Percentiles rank a stretch among this genome's conserved stretches.
These are phyloP conservation scores for Psephotus haematonotus DNA, from an alignment of 2,113 vertebrate genomes.

Conservation along the genomic window DNA sequence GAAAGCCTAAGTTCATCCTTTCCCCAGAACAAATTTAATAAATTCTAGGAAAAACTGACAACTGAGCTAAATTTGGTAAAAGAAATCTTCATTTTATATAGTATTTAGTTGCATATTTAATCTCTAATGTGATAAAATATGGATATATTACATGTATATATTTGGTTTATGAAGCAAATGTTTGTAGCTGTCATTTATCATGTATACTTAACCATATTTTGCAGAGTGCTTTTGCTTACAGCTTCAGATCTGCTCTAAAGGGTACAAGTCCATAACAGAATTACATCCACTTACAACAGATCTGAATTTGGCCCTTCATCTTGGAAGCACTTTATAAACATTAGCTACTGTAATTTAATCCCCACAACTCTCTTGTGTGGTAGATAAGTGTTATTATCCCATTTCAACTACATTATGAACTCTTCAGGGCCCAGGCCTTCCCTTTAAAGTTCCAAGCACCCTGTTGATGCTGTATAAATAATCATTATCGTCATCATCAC, in stretches of 20 bases:
- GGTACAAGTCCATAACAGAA: slow-evolving; percentile 56
- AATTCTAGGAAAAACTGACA: neutral
- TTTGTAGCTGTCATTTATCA: slow-evolving; percentile 4
- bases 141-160: neutral
- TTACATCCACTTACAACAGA: slow-evolving; percentile 63
- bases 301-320: slow-evolving; percentile 71
- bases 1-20: neutral
- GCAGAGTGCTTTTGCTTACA: slow-evolving; percentile 48
- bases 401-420: slow-evolving; percentile 67
- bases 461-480: slow-evolving; percentile 69
- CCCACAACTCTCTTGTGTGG: slow-evolving; percentile 59
- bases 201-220: slow-evolving; percentile 50
- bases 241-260: slow-evolving; percentile 61
- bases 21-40: neutral
- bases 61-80: neutral
- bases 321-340: slow-evolving; percentile 70
- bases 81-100: neutral
- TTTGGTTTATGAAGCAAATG: slow-evolving; percentile 17
- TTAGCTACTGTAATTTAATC: slow-evolving; percentile 69
- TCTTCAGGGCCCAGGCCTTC: slow-evolving; percentile 63
- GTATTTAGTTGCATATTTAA: neutral
- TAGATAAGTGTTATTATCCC: slow-evolving; percentile 72
- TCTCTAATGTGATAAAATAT: neutral
- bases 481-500: slow-evolving; percentile 64
- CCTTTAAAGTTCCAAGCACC: slow-evolving; percentile 66